Base-by-base conservation (phyloP, 2,113 vertebrate species). In the Alligator mississippiensis region DNA sequence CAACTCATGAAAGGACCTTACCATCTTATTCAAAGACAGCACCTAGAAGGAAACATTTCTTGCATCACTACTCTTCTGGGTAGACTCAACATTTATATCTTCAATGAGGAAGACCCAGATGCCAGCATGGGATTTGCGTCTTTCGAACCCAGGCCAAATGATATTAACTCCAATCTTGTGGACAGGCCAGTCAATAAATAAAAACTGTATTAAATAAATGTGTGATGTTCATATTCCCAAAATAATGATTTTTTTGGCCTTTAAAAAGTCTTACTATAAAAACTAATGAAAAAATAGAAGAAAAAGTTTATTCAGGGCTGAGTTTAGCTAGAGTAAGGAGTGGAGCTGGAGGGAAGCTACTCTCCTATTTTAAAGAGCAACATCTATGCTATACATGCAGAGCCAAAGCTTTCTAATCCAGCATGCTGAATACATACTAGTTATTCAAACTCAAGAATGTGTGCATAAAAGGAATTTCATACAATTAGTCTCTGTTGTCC, bases 391-490 rank as follows among this genome's bases (percentile, higher is more conserved):
- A 94, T 90, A 85, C 77, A 90, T 80, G 91, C 95, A 89, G 82
- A 92, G 90, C 91, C 90, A 96, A 96, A 93, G 91, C 80, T 38
- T 68, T n/a, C 82, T 94, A 92, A 93, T 96, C 86, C 90, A 93
- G 84, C 77, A 87, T 77, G 63, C 93, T 95, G 93, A 96, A 93
- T 83, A 93, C 95, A 93, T 93, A 91, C 84, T 91, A 90, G 82
- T 93, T 96, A 96, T 96, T 95, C 94, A 95, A 96, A 96, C 88
- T 94, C 95, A 96, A 91, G 93, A 96, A 96, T 84, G 75, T 96
- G 96, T 94, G 93, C 88, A 91, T 93, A 96, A 96, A 96, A 96
- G 95, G 95, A 94, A 96, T 95, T 96, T 96, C 90, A 96, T 91
- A 96, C 93, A 96, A 93, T 96, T 96, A 96, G 95, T 90, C 91